These are phyloP conservation scores for Darevskia nairensis DNA, from an alignment of 2,797 vertebrate genomes.

Conservation along the genomic window DNA sequence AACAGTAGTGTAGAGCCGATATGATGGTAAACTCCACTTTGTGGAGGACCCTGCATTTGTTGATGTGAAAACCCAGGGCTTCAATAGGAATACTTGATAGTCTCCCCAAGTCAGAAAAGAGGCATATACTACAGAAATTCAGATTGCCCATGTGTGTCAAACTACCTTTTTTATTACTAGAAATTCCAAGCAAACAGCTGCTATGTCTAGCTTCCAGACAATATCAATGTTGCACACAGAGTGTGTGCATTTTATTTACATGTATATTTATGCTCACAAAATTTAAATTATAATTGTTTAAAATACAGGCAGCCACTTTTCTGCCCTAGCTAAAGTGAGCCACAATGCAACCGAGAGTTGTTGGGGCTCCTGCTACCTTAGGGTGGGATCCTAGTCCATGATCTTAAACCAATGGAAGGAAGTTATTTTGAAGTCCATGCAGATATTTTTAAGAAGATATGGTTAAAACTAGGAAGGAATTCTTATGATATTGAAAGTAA, in stretches of 20 bases:
- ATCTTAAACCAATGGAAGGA: background rate
- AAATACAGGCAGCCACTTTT: background rate
- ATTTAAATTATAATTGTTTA: background rate
- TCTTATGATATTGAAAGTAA: background rate
- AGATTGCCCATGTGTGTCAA: background rate
- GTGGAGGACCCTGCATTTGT: background rate
- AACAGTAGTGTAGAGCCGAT: conserved; percentile 55
- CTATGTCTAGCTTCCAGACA: background rate
- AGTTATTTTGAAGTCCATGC: background rate
- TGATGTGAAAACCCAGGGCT: too few species aligned
- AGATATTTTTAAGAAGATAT: background rate
- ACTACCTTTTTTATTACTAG: background rate
- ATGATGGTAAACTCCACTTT: background rate
- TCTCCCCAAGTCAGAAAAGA: background rate
- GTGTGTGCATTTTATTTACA: background rate
- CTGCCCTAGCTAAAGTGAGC: background rate
- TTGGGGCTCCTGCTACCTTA: background rate
- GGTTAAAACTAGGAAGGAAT: background rate
- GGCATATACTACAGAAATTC: too few species aligned
- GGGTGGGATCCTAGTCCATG: background rate
- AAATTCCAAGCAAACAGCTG: background rate
- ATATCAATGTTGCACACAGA: background rate
- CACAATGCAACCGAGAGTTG: background rate
- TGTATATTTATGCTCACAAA: background rate
- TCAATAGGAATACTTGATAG: background rate